Conservation (phyloP, 2,113 vertebrate species). For the Boleophthalmus pectinirostris region DNA sequence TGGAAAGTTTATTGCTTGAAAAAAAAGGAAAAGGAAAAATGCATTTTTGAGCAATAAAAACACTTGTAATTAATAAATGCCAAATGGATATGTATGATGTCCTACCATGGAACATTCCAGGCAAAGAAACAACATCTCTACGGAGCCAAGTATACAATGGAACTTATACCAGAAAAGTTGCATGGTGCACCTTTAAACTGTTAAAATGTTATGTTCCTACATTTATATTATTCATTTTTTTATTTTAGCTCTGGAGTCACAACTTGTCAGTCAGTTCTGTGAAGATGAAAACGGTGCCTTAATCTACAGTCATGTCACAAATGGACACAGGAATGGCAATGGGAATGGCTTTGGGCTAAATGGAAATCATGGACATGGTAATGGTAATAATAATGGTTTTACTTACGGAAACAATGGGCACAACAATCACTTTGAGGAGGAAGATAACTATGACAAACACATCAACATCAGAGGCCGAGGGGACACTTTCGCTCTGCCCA, state of each 20-base stretch:
- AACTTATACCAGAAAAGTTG: too few relatives aligned
- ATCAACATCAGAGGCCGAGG: conserved; percentile 52
- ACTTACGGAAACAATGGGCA: conserved; percentile 13
- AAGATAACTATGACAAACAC: conserved; percentile 45
- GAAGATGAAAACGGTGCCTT: conserved; percentile 87
- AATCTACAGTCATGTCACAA: conserved; percentile 80
- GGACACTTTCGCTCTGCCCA: conserved; percentile 66
- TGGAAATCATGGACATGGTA: conserved; percentile 34
- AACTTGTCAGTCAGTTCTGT: conserved; percentile 89
- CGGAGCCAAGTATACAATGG: too few relatives aligned
- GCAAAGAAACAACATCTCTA: too few relatives aligned
- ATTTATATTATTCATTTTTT: conserved; percentile 2
- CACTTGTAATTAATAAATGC: too few relatives aligned
- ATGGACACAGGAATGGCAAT: conserved; percentile 66
- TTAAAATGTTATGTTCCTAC: neutral
- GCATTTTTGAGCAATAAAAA: too few relatives aligned
- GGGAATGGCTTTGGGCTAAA: conserved; percentile 37
- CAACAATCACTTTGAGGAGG: conserved; percentile 47
- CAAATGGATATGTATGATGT: too few relatives aligned
- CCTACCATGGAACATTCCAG: too few relatives aligned
- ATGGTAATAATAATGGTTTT: conserved; percentile 42
- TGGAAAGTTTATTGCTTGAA: too few relatives aligned
- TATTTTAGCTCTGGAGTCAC: conserved; percentile 84
- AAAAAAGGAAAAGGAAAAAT: too few relatives aligned
- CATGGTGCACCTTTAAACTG: neutral